Evolutionary conservation across 2,888 invertebrate genomes (phyloP), one percentile per base, ranked within the genome.

Genomic region (Shargacucullia verbasci): DNA sequence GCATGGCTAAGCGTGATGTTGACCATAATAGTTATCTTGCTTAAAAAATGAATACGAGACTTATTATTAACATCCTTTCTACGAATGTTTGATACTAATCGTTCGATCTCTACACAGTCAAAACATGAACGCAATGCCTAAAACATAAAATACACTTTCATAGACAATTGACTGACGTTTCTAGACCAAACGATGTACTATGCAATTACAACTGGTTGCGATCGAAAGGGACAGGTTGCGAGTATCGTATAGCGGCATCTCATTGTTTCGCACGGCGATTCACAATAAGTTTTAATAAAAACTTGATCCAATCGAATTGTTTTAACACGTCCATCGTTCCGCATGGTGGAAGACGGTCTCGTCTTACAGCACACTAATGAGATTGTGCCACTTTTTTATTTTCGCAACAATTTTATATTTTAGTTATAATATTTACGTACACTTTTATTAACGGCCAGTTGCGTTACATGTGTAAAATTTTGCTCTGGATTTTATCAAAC

Each of bases 91-190:
- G 10, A 53, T 35, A 43, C 43, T 40, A 34, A 46, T 35, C 44
- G 9, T 14, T 10, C 5, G 11, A 10, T 13, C 34, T 38, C 2
- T 37, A 34, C 13, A 39, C 12, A 41, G 20, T 41, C 34, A 53
- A 52, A 65, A 61, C 53, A 49, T 56, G 53, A 74, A 70, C 41
- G 73, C 59, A 70, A 70, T 57, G 69, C 49, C 67, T 50, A 52
- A 43, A 59, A 33, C 38, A 62, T 58, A 57, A 70, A 72, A 64
- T 54, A 79, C 81, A 77, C 79, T 82, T 81, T 78, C 66, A 50
- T 66, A 73, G 70, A 79, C 56, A 60, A 61, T 68, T 87, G 85
- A 89, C 71, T 88, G 90, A 85, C 86, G 75, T 84, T 80, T 88
- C 70, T 85, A 81, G 86, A 83, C 65, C 83, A 74, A 54, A 75